phyloP scores from a whole-genome alignment of 1,140 invertebrate genomes.

The Scaptodrosophila lebanonensis region DNA sequence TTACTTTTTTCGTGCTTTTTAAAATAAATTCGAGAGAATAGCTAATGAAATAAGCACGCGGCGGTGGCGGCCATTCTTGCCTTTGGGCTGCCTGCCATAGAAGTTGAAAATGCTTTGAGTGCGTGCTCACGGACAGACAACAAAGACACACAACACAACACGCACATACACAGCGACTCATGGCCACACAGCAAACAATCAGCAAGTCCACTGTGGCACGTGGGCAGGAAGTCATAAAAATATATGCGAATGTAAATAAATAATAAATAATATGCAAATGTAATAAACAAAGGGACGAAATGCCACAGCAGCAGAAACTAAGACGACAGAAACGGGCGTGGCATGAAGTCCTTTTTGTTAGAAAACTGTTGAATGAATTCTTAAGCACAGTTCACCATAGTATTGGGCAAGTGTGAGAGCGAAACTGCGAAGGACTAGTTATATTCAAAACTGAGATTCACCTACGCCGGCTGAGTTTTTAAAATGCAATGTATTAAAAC shows the following conservation, averaged over 20 bases:
- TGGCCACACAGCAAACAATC: constrained; percentile 19
- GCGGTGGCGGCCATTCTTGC: constrained; percentile 11
- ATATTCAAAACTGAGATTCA: no score
- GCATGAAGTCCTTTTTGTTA: no score
- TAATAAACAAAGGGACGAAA: constrained; percentile 64
- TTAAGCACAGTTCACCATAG: constrained; percentile 61
- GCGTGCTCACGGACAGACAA: constrained; percentile 3
- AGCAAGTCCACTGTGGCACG: constrained; percentile 19
- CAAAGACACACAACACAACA: constrained; percentile 5
- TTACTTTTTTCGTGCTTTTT: constrained; percentile 28
- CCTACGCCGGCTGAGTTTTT: neutral
- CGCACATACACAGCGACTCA: neutral
- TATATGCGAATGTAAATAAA: constrained; percentile 60
- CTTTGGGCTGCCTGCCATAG: neutral
- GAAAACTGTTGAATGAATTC: constrained; percentile 48
- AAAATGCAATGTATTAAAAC: neutral
- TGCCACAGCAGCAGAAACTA: neutral
- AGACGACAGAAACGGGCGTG: neutral
- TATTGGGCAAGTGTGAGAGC: constrained; percentile 17
- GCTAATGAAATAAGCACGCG: constrained; percentile 69
- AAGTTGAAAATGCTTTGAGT: neutral
- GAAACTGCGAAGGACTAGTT: no score
- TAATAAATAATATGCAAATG: constrained; percentile 75
- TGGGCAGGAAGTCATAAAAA: constrained; percentile 57
- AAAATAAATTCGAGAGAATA: constrained; percentile 59